Percentiles rank a stretch among this genome's conserved stretches.
phyloP scores from a whole-genome alignment of 2,888 invertebrate genomes.

The Linyphia triangularis region DNA sequence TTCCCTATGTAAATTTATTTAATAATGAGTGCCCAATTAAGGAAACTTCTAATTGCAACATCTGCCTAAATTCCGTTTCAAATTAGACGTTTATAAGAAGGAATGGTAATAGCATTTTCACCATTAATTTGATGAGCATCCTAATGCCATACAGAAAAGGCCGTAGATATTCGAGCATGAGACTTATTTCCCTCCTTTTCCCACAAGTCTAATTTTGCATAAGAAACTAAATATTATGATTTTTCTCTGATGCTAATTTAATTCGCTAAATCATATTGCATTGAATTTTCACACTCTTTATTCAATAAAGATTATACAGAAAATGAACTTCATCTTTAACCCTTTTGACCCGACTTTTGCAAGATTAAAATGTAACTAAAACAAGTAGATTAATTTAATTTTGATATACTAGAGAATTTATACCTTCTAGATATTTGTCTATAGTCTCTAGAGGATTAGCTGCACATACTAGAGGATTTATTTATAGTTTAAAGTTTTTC shows the following conservation, averaged over 20 bases:
- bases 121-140: not conserved
- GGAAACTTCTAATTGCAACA: conserved; percentile 22
- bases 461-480: no score
- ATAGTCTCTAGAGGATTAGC: no score
- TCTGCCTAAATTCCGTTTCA: conserved; percentile 7
- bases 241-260: not conserved
- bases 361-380: no score
- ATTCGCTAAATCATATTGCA: no score
- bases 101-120: not conserved
- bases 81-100: conserved; percentile 20
- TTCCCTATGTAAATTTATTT: conserved; percentile 33
- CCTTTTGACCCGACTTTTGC: no score
- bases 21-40: conserved; percentile 16
- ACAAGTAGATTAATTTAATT: no score
- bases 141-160: not conserved
- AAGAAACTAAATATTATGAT: not conserved
- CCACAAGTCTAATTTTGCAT: not conserved
- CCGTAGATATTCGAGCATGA: not conserved
- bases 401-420: no score
- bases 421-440: no score
- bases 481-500: no score
- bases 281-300: no score
- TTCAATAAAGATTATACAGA: no score
- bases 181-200: not conserved
- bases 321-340: no score